Percentiles rank a stretch among this genome's conserved stretches.
phyloP scores from a whole-genome alignment of 2,888 invertebrate genomes.

The Trachelus troglodyta region DNA sequence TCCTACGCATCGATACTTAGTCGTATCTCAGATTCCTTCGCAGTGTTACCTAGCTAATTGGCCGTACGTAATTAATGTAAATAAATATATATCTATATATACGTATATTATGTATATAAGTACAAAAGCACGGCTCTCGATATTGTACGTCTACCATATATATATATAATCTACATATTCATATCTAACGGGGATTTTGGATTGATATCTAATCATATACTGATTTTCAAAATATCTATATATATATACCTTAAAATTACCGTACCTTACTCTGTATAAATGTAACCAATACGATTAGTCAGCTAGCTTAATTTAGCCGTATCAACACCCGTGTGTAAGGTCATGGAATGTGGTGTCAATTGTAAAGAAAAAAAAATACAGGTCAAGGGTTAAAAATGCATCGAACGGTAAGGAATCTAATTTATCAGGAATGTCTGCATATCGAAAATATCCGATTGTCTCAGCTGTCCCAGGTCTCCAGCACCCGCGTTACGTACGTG shows the following conservation, averaged over 20 bases:
- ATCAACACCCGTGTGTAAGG: neutral
- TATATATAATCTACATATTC: slow-evolving; percentile 17
- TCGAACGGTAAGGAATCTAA: neutral
- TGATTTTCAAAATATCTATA: neutral
- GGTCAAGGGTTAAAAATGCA: no score
- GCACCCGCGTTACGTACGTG: neutral
- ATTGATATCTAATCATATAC: neutral
- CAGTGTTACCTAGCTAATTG: neutral
- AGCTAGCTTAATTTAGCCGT: neutral
- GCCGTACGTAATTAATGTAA: slow-evolving; percentile 29
- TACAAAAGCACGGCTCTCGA: slow-evolving; percentile 49
- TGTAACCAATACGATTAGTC: neutral
- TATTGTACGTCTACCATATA: slow-evolving; percentile 28
- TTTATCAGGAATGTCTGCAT: neutral
- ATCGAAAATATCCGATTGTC: neutral
- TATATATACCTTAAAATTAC: slow-evolving; percentile 5
- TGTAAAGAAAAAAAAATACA: neutral
- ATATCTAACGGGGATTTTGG: neutral
- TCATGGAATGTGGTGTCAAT: neutral
- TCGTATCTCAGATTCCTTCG: neutral
- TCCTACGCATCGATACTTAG: neutral
- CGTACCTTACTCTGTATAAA: neutral
- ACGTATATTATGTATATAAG: slow-evolving; percentile 37
- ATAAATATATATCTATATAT: slow-evolving; percentile 46
- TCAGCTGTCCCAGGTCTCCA: neutral